Conservation (phyloP, 2,888 invertebrate genomes). For the Leuctra nigra region DNA sequence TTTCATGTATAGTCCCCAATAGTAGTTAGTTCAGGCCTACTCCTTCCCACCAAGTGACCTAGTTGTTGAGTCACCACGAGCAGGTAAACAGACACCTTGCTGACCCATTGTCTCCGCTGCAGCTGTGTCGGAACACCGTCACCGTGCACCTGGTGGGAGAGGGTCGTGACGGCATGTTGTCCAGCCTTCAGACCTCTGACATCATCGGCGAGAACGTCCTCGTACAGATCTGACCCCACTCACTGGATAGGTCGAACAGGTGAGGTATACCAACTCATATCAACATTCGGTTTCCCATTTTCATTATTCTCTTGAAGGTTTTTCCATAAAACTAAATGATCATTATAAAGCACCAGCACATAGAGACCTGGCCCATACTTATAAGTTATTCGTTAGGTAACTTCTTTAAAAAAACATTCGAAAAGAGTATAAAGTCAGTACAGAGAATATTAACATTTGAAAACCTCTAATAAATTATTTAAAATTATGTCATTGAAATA, state of each 20-base stretch:
- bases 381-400: neutral
- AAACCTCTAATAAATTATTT: too few species aligned
- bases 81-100: neutral
- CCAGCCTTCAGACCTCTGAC: neutral
- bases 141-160: neutral
- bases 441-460: too few species aligned
- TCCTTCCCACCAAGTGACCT: too few species aligned
- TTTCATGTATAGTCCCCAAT: too few species aligned
- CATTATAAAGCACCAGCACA: neutral
- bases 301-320: neutral
- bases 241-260: too few species aligned
- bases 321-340: neutral
- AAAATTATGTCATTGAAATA: too few species aligned
- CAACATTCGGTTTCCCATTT: neutral
- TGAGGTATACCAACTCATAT: too few species aligned
- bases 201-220: slow-evolving; percentile 4
- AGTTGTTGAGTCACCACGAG: neutral
- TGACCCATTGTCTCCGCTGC: neutral
- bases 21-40: too few species aligned
- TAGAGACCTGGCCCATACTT: neutral
- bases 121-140: slow-evolving; percentile 11
- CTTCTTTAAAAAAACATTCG: neutral
- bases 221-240: neutral
- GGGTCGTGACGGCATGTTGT: neutral
- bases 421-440: neutral